phyloP scores from a whole-genome alignment of 2,888 invertebrate genomes.

The Suillia variegata region DNA sequence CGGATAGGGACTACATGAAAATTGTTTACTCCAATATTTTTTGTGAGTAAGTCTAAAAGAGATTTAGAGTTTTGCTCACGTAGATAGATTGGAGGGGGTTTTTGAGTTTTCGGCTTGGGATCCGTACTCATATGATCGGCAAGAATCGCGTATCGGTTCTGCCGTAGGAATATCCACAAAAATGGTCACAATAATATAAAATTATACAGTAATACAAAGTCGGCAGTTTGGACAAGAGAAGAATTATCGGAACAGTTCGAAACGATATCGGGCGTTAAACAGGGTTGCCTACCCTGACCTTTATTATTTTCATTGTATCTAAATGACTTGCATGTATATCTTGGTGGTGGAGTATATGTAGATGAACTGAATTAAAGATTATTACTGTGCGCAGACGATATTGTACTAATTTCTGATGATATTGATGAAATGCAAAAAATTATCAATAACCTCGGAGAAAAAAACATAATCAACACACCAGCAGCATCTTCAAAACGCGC shows the following conservation, averaged over 20 bases:
- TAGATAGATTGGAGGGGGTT: no score
- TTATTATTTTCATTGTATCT: slow-evolving; percentile 2
- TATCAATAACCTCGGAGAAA: background rate
- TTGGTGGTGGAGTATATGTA: background rate
- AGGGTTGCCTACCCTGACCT: slow-evolving; percentile 6
- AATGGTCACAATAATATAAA: background rate
- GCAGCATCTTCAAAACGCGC: no score
- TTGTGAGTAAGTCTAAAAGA: no score
- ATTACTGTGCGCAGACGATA: slow-evolving; percentile 3
- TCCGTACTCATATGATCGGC: no score
- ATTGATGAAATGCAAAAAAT: slow-evolving; percentile 6
- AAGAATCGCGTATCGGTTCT: no score
- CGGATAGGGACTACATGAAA: no score
- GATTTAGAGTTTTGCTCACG: no score
- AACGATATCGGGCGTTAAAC: background rate
- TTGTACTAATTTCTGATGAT: slow-evolving; percentile 5
- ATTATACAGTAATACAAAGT: slow-evolving; percentile 7
- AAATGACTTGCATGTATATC: slow-evolving; percentile 3
- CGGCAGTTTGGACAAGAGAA: slow-evolving; percentile 8
- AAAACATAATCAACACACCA: no score
- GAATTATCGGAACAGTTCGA: slow-evolving; percentile 6
- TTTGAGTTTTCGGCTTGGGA: no score
- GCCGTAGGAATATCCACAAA: background rate
- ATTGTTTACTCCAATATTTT: no score
- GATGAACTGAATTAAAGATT: background rate